Percentiles rank a stretch among this genome's conserved stretches.
These are phyloP conservation scores for Monomorium pharaonis DNA, from an alignment of 1,140 invertebrate genomes.

Conservation along the genomic window DNA sequence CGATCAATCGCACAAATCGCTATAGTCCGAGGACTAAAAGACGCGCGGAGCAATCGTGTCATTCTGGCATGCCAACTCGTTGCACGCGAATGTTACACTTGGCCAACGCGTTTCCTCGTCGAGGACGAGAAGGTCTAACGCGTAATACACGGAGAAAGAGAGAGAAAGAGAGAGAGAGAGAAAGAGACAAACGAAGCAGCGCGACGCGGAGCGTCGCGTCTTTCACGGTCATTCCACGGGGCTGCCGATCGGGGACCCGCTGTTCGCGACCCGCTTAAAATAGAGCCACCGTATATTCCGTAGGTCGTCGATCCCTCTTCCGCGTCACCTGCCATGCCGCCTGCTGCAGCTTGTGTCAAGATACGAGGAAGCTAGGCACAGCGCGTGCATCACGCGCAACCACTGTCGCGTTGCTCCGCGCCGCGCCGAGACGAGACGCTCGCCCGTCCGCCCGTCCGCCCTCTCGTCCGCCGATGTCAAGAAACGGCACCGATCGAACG, in stretches of 20 bases:
- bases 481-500: conserved; percentile 56
- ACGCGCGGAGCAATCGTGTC: conserved; percentile 17
- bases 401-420: conserved; percentile 33
- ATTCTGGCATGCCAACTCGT: conserved; percentile 7
- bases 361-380: conserved; percentile 13
- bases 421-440: conserved; percentile 11
- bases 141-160: background rate
- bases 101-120: conserved; percentile 27
- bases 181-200: conserved; percentile 22
- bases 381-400: conserved; percentile 34
- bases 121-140: conserved; percentile 40
- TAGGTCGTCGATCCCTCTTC: conserved; percentile 75
- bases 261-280: conserved; percentile 69
- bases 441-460: background rate
- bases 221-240: conserved; percentile 67
- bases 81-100: conserved; percentile 59
- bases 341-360: conserved; percentile 52
- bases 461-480: conserved; percentile 34
- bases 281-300: conserved; percentile 68
- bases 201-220: conserved; percentile 27
- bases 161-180: too few relatives aligned
- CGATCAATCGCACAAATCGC: background rate
- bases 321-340: conserved; percentile 70
- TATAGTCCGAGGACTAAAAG: background rate
- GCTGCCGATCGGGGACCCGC: conserved; percentile 54